Conservation (phyloP, 2,113 vertebrate genomes). For the Carettochelys insculpta region DNA sequence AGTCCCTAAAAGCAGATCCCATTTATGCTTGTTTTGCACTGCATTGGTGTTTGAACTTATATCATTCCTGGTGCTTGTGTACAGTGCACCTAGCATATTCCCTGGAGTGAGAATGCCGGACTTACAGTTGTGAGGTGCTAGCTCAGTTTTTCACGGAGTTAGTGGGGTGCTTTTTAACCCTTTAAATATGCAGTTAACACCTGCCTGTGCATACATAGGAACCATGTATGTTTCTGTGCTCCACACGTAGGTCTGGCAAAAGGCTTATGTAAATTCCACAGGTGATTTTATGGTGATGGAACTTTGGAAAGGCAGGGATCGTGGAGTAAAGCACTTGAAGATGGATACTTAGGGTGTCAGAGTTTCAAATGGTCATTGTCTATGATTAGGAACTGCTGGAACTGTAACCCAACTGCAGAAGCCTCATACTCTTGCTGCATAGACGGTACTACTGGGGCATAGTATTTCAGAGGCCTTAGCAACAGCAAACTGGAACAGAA, state of each 20-base stretch:
- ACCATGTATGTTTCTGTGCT: constrained; percentile 46
- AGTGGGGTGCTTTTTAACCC: constrained; percentile 36
- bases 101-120: constrained; percentile 42
- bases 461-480: constrained; percentile 38
- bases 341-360: constrained; percentile 44
- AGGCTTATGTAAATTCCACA: constrained; percentile 31
- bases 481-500: constrained; percentile 36
- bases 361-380: constrained; percentile 24
- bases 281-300: constrained; percentile 41
- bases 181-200: constrained; percentile 46
- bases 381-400: constrained; percentile 1
- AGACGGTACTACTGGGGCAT: neutral
- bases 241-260: constrained; percentile 8
- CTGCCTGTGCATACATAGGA: neutral
- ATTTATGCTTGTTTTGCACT: constrained; percentile 63
- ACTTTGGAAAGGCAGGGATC: constrained; percentile 39
- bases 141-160: constrained; percentile 40
- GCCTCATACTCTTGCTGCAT: constrained; percentile 24
- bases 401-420: constrained; percentile 29
- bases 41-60: constrained; percentile 67
- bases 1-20: constrained; percentile 36
- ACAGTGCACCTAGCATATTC: constrained; percentile 56
- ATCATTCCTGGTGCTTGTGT: constrained; percentile 57
- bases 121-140: constrained; percentile 37
- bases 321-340: constrained; percentile 4